phyloP scores from a whole-genome alignment of 2,113 vertebrate genomes.

The Colius striatus region DNA sequence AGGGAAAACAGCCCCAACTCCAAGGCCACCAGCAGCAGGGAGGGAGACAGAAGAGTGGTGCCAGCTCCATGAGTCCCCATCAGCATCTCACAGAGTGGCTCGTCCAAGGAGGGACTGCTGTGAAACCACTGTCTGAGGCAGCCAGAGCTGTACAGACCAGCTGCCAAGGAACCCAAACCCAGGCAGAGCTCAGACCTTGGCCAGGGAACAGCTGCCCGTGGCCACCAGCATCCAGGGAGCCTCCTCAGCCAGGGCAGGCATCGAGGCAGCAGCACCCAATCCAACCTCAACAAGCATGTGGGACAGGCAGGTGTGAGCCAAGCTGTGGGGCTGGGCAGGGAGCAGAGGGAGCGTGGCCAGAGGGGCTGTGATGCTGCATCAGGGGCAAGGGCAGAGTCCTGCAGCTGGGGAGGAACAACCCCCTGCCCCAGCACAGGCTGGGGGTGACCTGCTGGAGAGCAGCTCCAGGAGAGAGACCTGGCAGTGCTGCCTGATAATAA shows the following conservation, averaged over 20 bases:
- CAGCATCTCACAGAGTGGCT: background rate
- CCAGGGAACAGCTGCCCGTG: background rate
- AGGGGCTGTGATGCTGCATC: background rate
- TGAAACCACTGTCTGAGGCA: background rate
- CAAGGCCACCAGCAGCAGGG: background rate
- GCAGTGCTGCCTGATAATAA: no score
- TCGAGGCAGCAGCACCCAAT: background rate
- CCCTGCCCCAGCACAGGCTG: no score
- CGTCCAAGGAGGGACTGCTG: accelerated
- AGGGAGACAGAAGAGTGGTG: background rate
- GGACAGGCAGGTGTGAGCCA: background rate
- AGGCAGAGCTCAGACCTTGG: background rate
- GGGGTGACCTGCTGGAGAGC: no score
- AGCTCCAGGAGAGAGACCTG: no score
- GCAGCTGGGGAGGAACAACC: no score
- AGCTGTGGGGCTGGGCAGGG: background rate
- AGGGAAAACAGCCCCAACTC: accelerated
- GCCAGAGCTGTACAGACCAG: accelerated
- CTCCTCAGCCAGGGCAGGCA: background rate
- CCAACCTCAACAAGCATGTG: background rate
- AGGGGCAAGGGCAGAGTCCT: background rate
- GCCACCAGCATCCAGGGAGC: background rate
- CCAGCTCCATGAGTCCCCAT: background rate
- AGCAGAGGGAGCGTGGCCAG: accelerated
- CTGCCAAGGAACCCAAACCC: background rate